phyloP scores from a whole-genome alignment of 2,888 invertebrate genomes.

The Drosophila colorata region DNA sequence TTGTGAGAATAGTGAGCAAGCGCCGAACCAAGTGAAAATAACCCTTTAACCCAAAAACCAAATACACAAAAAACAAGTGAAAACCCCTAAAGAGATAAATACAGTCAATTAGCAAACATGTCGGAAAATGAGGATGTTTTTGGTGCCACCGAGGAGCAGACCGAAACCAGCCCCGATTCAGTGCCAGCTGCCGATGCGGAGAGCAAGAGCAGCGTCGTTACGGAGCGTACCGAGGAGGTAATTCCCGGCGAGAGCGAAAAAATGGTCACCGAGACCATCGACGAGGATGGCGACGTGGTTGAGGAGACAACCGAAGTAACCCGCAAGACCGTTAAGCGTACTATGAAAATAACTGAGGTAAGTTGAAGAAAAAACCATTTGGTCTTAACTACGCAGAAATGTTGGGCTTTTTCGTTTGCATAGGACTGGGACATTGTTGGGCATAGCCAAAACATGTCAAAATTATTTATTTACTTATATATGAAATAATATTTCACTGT shows the following conservation, averaged over 20 bases:
- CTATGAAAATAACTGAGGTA: constrained; percentile 85
- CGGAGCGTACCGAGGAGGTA: constrained; percentile 74
- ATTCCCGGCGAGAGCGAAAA: constrained; percentile 81
- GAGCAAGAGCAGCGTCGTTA: constrained; percentile 67
- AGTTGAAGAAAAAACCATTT: constrained; percentile 47
- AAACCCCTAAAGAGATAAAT: constrained; percentile 24
- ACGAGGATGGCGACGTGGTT: constrained; percentile 84
- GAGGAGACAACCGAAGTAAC: constrained; percentile 84
- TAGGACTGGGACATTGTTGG: constrained; percentile 5
- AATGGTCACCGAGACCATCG: constrained; percentile 82
- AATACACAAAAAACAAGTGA: constrained; percentile 17
- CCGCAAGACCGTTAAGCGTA: constrained; percentile 84
- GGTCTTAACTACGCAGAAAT: not conserved
- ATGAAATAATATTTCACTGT: constrained; percentile 46
- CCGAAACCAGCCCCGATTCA: constrained; percentile 28
- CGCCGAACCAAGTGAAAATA: constrained; percentile 74
- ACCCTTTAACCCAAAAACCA: constrained; percentile 29
- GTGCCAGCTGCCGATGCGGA: constrained; percentile 50
- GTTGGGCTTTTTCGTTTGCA: not conserved
- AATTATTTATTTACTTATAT: constrained; percentile 51
- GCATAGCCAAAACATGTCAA: constrained; percentile 48
- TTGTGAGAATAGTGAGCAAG: constrained; percentile 65
- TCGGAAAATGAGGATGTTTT: constrained; percentile 83
- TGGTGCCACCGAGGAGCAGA: constrained; percentile 62
- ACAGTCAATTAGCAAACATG: constrained; percentile 69